Conservation (phyloP, 2,888 invertebrate species). For the Timema cristinae region DNA sequence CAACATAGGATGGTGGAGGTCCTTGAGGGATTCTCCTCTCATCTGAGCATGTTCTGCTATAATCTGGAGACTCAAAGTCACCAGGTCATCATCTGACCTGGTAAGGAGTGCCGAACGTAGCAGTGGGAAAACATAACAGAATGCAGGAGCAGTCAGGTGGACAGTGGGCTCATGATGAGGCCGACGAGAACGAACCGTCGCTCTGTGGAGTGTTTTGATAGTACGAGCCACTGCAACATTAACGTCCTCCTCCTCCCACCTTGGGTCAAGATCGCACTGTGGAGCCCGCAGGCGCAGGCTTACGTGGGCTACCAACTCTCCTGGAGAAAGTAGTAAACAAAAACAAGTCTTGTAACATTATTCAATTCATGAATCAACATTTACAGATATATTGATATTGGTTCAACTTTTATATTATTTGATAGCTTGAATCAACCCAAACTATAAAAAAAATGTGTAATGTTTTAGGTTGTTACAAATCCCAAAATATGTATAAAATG, state of each 20-base stretch:
- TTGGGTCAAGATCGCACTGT: constrained; percentile 69
- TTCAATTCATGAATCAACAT: too few relatives aligned
- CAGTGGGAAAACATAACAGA: constrained; percentile 79
- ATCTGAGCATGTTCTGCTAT: constrained; percentile 70
- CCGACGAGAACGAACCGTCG: constrained; percentile 41
- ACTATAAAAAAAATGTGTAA: too few relatives aligned
- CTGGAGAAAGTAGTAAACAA: constrained; percentile 5
- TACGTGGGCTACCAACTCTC: constrained; percentile 60
- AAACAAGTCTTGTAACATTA: neutral
- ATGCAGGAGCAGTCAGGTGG: constrained; percentile 66
- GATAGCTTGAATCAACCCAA: too few relatives aligned
- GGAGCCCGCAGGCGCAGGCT: constrained; percentile 74
- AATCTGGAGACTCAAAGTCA: constrained; percentile 60
- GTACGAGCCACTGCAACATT: constrained; percentile 60
- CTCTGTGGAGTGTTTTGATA: constrained; percentile 54
- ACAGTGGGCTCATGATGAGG: neutral
- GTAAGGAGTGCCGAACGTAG: constrained; percentile 58
- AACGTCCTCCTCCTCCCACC: constrained; percentile 72
- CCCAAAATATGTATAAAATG: too few relatives aligned
- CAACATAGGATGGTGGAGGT: constrained; percentile 67
- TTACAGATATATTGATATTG: too few relatives aligned
- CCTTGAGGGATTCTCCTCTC: constrained; percentile 45
- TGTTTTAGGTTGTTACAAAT: too few relatives aligned
- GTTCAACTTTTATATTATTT: too few relatives aligned
- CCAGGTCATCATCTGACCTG: constrained; percentile 52